Base-by-base conservation (phyloP, 2,797 vertebrate genomes). In the Xenentodon cancila region DNA sequence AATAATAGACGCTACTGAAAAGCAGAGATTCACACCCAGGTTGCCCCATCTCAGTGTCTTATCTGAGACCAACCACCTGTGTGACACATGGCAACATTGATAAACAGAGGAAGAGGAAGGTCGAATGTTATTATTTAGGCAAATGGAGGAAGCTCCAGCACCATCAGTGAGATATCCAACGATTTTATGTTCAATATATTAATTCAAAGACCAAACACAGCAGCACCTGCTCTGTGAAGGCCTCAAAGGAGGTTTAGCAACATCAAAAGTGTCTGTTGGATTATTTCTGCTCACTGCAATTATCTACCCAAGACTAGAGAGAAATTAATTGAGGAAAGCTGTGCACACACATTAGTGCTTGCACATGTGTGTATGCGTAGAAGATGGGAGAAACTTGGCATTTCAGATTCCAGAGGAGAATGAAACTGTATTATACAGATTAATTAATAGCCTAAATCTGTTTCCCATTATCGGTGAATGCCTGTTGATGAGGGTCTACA, bases 361-460 rank as follows among this genome's bases (percentile, higher is more conserved):
- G 56, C 52, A 18, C 58, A 18, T 62, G 54, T 58, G 56, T 56
- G 53, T 53, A 40, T 59, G 40, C 40, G 3, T 20, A 11, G 15
- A 16, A 3, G 47, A 57, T 47, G 42, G 19, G 17, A 54, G 21
- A 7, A 58, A 56, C 60, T 62, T 53, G 44, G 48, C 59, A 52
- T 73, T 56, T 71, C 54, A 82, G 56, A 75, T 71, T 71, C 73
- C 71, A 66, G 40, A 78, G 53, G 66, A 64, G 52, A 59, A 68
- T 80, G 73, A 75, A 89, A 82, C 73, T 67, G 48, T 56, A 80
- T 62, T 82, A 78, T 63, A 53, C 32, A 71, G 53, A 82, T 87
- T 81, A 88, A 91, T 91, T 86, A 87, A 90, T 79, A 66, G 85
- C 44, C 42, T 56, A 30, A 85, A 77, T 84, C 81, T 90, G 89